phyloP scores from a whole-genome alignment of 2,113 vertebrate genomes.

The Formicarius rufipectus region DNA sequence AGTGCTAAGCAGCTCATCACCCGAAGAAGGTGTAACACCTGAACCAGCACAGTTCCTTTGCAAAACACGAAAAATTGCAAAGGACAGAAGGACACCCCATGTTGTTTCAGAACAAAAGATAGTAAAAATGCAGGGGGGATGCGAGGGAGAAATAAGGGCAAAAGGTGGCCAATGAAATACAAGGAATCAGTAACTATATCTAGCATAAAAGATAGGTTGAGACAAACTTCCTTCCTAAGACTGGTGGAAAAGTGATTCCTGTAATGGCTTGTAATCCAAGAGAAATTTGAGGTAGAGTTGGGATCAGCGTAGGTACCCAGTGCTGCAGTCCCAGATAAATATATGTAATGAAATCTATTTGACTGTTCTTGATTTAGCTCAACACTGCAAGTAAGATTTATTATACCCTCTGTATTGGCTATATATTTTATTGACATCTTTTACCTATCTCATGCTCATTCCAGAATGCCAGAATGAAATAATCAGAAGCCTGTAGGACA shows the following conservation, averaged over 20 bases:
- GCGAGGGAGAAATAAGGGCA: accelerated
- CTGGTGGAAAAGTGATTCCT: background rate
- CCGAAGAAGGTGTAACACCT: background rate
- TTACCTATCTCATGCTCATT: background rate
- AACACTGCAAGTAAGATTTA: background rate
- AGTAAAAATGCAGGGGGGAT: accelerated
- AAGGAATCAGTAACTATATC: background rate
- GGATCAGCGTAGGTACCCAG: background rate
- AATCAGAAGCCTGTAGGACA: background rate
- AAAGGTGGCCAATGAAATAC: background rate
- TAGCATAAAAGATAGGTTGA: background rate
- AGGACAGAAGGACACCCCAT: background rate
- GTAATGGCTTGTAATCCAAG: background rate
- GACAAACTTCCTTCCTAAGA: background rate
- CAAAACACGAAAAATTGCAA: background rate
- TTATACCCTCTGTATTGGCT: background rate
- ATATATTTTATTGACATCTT: background rate
- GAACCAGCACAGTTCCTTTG: background rate
- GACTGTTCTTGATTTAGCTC: background rate
- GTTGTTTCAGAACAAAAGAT: background rate
- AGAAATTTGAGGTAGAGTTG: background rate
- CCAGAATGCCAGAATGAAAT: background rate
- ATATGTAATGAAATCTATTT: background rate
- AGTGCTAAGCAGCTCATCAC: background rate
- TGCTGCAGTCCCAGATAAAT: background rate